Evolutionary conservation across 2,113 vertebrate genomes (phyloP), one percentile per base, ranked within the genome.

Genomic region (Monopterus albus): DNA sequence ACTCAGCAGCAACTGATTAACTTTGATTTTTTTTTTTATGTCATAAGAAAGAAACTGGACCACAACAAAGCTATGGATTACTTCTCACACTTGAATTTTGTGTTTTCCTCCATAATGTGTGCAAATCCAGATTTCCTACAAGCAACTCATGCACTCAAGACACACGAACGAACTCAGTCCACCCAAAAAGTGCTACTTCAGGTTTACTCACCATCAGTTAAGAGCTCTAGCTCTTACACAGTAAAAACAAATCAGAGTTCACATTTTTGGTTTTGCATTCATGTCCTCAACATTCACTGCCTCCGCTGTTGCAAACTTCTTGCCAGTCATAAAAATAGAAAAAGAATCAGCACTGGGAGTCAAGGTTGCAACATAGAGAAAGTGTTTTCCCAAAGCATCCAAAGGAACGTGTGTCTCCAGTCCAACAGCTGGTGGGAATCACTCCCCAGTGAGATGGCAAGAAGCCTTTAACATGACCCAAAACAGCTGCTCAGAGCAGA

Each of bases 141-240:
- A n/a, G n/a, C n/a, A n/a, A n/a, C n/a, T n/a, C n/a, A n/a, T n/a
- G n/a, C n/a, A n/a, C n/a, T n/a, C n/a, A n/a, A 28, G 2, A 57
- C 11, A 40, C n/a, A n/a, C 3, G 39, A 28, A 60, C 58, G 61
- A n/a, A 55, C 18, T 11, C 35, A 47, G 42, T 45, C 31, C 21
- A 46, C 13, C 26, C 7, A 43, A 28, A 58, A 72, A 55, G 45
- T 33, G 43, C n/a, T 17, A 9, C 73, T 52, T 62, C n/a, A 55
- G n/a, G 60, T 65, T 73, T 85, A 90, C 90, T 91, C 81, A 91
- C 90, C 84, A 50, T 68, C 2, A 39, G 56, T 56, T 64, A 38
- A 66, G 56, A 73, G 29, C 31, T 76, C n/a, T 55, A 52, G 60
- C 26, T 70, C 26, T 51, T n/a, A 53, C 23, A 25, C 31, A 68